Conservation (phyloP, 2,797 vertebrate species). For the Eulemur mongoz region DNA sequence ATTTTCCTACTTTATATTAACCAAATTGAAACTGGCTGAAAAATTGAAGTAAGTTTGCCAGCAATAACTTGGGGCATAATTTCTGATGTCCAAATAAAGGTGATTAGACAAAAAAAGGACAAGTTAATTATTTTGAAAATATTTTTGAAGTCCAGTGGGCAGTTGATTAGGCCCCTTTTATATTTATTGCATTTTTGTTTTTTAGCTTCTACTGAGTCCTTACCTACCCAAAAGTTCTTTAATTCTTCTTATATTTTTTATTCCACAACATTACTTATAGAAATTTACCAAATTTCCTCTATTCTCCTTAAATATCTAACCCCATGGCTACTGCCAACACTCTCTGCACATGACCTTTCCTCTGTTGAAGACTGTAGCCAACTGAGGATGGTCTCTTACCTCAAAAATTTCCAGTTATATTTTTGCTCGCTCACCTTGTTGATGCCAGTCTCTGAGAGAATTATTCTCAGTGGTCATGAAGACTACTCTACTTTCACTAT, state of each 20-base stretch:
- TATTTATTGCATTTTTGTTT: background rate
- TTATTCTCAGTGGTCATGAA: background rate
- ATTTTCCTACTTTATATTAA: conserved; percentile 66
- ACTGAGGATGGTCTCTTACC: background rate
- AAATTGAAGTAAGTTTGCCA: conserved; percentile 65
- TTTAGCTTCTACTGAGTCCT: background rate
- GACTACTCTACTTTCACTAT: background rate
- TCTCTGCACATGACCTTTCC: background rate
- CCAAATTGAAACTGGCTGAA: conserved; percentile 69
- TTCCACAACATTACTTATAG: background rate
- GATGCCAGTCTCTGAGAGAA: background rate
- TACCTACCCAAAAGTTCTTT: background rate
- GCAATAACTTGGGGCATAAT: conserved; percentile 44
- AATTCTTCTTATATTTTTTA: background rate
- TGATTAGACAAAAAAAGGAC: conserved; percentile 45
- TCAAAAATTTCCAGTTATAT: background rate
- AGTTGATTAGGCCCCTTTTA: background rate
- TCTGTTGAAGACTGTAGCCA: background rate
- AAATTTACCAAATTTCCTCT: background rate
- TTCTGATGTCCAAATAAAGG: conserved; percentile 50
- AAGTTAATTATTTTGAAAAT: background rate
- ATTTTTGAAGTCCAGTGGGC: background rate
- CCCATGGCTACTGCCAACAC: background rate
- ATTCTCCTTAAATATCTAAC: background rate
- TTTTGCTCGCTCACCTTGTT: background rate